Base-by-base conservation (phyloP, 2,888 invertebrate genomes). In the Pandemis cinnamomeana region DNA sequence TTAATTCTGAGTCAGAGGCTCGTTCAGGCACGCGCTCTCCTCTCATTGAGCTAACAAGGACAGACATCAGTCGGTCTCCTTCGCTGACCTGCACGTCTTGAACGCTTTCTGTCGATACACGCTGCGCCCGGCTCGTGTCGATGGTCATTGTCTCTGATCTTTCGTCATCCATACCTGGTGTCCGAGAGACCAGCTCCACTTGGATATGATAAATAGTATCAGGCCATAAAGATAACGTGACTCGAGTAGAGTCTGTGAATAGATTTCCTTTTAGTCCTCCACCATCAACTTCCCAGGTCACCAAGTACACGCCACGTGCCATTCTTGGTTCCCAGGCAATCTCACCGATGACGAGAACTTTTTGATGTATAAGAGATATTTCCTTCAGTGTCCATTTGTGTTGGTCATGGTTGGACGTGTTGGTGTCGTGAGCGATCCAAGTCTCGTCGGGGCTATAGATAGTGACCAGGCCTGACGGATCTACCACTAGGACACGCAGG, bases 281-380 rank as follows among this genome's bases (percentile, higher is more conserved):
- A 75, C 97, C 97, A 83, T 96, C 96, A 71, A 97, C 96, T 95
- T 97, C 97, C 97, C 97, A 97, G 77, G 97, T 97, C 70, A 97
- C 97, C 84, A 97, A 94, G 90, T 97, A 97, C 75, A 97, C 96
- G 42, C 95, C 96, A 70, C 95, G 95, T 72, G 91, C 94, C 84
- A 95, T 95, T 89, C 95, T 95, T 10, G 96, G 95, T 81, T 96
- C 96, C 96, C 96, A 96, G 66, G 96, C 96, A 79, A 96, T 96
- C 91, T 96, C 96, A 61, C 96, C 96, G 79, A 96, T 96, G 58
- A 96, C 95, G 55, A 96, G 86, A 77, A 96, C 96, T 89, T 96
- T 96, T 87, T 96, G 96, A 87, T 96, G 96, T 78, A 96, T 96
- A 62, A 96, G 93, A 7, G 96, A 96, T 81, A 96, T 95, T 89